Conservation (phyloP, 2,888 invertebrate species). For the Crossocerus cetratus region DNA sequence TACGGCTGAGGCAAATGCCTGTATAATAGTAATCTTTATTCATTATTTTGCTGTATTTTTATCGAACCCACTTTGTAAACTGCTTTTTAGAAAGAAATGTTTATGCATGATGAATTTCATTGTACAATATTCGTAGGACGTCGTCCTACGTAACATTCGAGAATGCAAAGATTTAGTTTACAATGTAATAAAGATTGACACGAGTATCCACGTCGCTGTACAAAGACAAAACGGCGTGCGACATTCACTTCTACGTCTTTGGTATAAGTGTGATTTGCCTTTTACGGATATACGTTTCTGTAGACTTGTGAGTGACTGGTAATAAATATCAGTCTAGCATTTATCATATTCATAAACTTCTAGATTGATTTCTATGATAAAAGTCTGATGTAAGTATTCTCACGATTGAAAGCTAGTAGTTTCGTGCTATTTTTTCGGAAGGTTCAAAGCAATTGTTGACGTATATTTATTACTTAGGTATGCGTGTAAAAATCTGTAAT, state of each 20-base stretch:
- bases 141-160: neutral
- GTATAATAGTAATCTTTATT: too few species aligned
- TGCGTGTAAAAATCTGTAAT: too few species aligned
- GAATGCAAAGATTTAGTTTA: slow-evolving; percentile 1
- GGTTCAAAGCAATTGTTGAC: neutral
- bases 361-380: neutral
- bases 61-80: neutral
- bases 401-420: too few species aligned
- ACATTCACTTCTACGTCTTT: neutral
- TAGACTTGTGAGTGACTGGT: neutral
- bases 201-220: neutral
- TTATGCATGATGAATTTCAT: neutral
- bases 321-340: neutral
- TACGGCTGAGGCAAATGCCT: too few species aligned
- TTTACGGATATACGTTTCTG: neutral
- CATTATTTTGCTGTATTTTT: too few species aligned
- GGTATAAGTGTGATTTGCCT: neutral
- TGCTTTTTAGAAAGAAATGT: neutral
- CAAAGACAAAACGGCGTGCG: neutral
- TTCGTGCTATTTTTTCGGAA: neutral
- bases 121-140: neutral
- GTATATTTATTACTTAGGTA: too few species aligned
- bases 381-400: too few species aligned
- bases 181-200: neutral
- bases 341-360: neutral